Evolutionary conservation across 1,140 invertebrate genomes (phyloP), one percentile per base, ranked within the genome.

Genomic region (Cotesia chilonis): DNA sequence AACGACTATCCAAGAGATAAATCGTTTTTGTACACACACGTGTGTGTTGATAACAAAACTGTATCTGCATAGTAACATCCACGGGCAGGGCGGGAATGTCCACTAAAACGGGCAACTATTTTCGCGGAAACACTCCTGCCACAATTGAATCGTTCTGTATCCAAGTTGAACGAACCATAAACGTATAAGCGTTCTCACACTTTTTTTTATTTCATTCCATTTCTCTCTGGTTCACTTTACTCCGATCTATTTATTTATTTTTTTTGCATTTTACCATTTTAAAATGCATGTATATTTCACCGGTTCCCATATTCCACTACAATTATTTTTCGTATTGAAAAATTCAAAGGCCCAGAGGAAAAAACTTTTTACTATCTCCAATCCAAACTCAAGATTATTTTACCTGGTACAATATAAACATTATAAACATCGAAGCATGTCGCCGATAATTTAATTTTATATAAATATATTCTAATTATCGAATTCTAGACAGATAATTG

Each of bases 1-100:
- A 83, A 83, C 81, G 78, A 79, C 79, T 79, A 77, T 73, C 75
- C 71, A 65, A 63, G 78, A 83, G 81, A 83, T 83, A 81, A 82
- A 82, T 82, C 79, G 80, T 78, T 83, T 78, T 74, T 75, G 76
- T 75, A 74, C 77, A 76, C 78, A 78, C 78, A 74, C 74, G 76
- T 73, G 79, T 73, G 72, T 75, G 76, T 75, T 75, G 65, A 28
- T 72, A 75, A 70, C 54, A 65, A 71, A 71, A 67, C 41, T 67
- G 70, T 47, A 28, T 28, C 28, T 28, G 70, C 52, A 17, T 10
- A 9, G 9, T 7, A 55, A 35, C 57, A 67, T 10, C 59, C 17
- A 17, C 14, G 54, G 37, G 55, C 14, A 35, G 55, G 52, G 63
- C 17, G 54, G 68, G 36, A 69, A 69, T 41, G 68, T 28, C 17